Percentiles rank a stretch among this genome's conserved stretches.
These are phyloP conservation scores for Ardeotis arabs DNA, from an alignment of 2,113 vertebrate genomes.

Conservation along the genomic window DNA sequence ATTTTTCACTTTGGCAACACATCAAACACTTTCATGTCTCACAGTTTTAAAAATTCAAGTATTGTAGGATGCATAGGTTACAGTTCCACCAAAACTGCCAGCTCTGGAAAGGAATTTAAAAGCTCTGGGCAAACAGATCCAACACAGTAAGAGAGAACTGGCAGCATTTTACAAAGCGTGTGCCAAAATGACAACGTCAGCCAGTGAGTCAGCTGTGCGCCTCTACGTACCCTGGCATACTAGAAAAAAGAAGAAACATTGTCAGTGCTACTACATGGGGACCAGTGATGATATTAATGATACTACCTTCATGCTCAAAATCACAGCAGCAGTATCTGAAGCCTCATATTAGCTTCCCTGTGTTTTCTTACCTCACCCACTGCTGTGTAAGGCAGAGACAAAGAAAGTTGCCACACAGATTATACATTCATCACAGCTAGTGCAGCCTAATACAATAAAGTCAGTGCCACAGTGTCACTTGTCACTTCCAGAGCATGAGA, in stretches of 20 bases:
- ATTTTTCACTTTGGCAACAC: neutral
- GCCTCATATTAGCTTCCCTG: neutral
- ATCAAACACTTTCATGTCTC: neutral
- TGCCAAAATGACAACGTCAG: neutral
- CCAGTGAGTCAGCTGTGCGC: neutral
- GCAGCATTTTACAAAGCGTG: neutral
- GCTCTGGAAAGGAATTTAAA: neutral
- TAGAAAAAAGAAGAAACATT: neutral
- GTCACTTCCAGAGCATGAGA: conserved; percentile 43
- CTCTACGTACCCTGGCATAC: neutral
- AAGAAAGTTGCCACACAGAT: neutral
- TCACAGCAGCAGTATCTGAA: neutral
- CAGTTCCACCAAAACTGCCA: conserved; percentile 17
- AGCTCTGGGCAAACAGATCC: neutral
- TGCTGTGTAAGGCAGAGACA: neutral
- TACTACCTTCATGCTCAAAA: neutral
- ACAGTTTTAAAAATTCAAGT: neutral
- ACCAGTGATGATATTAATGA: neutral
- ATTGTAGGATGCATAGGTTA: neutral
- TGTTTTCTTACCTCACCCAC: neutral
- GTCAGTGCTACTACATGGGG: neutral
- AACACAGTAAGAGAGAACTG: neutral
- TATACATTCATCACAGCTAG: conserved; percentile 14
- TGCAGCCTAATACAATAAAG: neutral
- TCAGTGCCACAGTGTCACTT: conserved; percentile 50